Evolutionary conservation across 2,888 invertebrate genomes (phyloP).

Genomic region (Lobophora halterata): DNA sequence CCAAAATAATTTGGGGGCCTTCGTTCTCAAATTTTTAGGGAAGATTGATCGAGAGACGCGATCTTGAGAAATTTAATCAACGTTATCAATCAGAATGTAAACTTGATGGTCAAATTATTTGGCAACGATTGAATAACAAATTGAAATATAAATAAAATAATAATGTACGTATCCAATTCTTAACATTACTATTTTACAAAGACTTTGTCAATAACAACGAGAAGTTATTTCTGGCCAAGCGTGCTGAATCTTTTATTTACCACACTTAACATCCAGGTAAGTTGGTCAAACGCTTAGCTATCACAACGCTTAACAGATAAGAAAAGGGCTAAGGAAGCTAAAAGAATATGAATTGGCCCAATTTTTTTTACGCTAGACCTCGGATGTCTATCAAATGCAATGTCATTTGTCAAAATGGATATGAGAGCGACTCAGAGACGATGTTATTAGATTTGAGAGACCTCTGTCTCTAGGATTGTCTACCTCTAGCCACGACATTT

Average conservation of each 20-base stretch:
- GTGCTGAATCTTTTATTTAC: too few species aligned
- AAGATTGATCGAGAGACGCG: constrained; percentile 20
- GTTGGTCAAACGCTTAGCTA: too few species aligned
- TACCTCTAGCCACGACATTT: background rate
- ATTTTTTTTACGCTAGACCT: constrained; percentile 30
- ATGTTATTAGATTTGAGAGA: constrained; percentile 22
- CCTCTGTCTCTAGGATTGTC: constrained; percentile 1
- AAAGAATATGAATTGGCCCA: constrained; percentile 21
- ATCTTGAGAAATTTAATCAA: constrained; percentile 25
- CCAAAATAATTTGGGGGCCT: constrained; percentile 7
- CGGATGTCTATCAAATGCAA: constrained; percentile 30
- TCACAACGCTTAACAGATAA: too few species aligned
- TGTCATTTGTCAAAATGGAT: constrained; percentile 32
- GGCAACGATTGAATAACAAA: constrained; percentile 7
- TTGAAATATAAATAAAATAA: too few species aligned
- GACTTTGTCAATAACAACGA: too few species aligned
- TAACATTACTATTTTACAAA: too few species aligned
- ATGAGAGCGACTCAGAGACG: constrained; percentile 18
- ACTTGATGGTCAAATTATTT: constrained; percentile 5
- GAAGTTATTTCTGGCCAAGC: too few species aligned
- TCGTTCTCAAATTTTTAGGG: constrained; percentile 7
- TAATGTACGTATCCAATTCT: too few species aligned
- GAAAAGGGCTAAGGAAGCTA: background rate
- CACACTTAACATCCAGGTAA: too few species aligned
- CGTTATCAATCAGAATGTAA: constrained; percentile 20